A percentile compares a stretch with the other conserved stretches of the same genome.
Conservation (phyloP, 2,888 invertebrate species). For the Rotaria sp. region DNA sequence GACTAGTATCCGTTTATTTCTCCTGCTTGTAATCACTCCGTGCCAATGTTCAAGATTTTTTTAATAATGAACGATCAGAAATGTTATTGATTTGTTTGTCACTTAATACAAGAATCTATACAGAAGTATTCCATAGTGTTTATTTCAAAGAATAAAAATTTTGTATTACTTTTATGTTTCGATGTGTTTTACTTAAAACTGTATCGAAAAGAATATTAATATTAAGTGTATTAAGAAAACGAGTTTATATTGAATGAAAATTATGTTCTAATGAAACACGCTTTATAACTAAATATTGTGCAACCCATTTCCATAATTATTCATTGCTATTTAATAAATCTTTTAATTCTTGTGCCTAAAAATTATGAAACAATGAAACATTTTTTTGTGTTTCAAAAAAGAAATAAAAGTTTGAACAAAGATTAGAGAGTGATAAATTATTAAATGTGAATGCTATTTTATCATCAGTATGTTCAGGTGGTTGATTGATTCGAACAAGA, state of each 20-base stretch:
- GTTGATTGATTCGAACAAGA: slow-evolving; percentile 63
- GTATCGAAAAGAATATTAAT: slow-evolving; percentile 68
- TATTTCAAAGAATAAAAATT: neutral
- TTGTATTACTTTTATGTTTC: slow-evolving; percentile 65
- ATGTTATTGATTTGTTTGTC: slow-evolving; percentile 98
- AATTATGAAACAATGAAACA: too few species aligned
- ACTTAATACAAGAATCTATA: slow-evolving; percentile 71
- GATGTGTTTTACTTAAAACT: slow-evolving; percentile 86
- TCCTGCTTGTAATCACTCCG: slow-evolving; percentile 87
- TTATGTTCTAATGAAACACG: slow-evolving; percentile 94
- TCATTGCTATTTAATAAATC: slow-evolving; percentile 69
- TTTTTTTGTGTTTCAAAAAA: neutral
- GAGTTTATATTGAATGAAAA: slow-evolving; percentile 90
- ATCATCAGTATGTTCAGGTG: slow-evolving; percentile 86
- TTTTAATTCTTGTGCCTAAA: slow-evolving; percentile 78
- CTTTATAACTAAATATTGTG: slow-evolving; percentile 95
- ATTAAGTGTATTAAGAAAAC: slow-evolving; percentile 84
- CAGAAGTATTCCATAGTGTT: too few species aligned
- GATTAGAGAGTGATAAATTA: slow-evolving; percentile 88
- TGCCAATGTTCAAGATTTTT: slow-evolving; percentile 98
- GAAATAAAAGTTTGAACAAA: slow-evolving; percentile 69
- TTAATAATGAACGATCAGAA: slow-evolving; percentile 70
- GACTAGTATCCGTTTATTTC: slow-evolving; percentile 74
- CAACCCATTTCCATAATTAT: slow-evolving; percentile 88
- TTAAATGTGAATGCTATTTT: slow-evolving; percentile 98